phyloP scores from a whole-genome alignment of 37 sponge, comb jelly and placozoan species.

The Aplysina aerophoba region DNA sequence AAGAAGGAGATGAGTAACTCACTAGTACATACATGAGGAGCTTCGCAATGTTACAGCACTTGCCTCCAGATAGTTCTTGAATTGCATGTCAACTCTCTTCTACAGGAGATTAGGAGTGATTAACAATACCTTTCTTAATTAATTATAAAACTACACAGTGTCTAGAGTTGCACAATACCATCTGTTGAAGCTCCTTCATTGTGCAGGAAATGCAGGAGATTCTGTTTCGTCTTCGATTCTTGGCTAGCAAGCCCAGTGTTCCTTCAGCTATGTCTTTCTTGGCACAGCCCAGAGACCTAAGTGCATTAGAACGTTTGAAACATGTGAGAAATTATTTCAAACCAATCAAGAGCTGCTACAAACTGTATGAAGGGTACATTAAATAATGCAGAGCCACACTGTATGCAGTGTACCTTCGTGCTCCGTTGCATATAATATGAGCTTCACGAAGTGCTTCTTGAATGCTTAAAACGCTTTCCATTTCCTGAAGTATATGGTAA shows the following conservation, averaged over 20 bases:
- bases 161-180: neutral
- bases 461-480: slow-evolving; percentile 14
- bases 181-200: neutral
- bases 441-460: slow-evolving; percentile 12
- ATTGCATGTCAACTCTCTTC: neutral
- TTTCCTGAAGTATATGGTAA: neutral
- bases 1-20: too few species aligned
- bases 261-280: slow-evolving; percentile 11
- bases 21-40: too few species aligned
- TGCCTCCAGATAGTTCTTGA: neutral
- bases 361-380: too few species aligned
- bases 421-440: neutral
- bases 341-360: too few species aligned
- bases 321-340: neutral
- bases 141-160: too few species aligned
- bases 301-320: neutral
- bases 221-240: neutral
- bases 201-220: neutral
- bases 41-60: neutral
- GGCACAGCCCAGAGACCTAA: neutral
- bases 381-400: too few species aligned
- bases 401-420: slow-evolving; percentile 7
- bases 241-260: slow-evolving; percentile 14
- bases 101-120: neutral
- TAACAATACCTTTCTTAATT: too few species aligned